phyloP scores from a whole-genome alignment of 53 echinoderm and acorn worm genomes.

The Antedon mediterranea region DNA sequence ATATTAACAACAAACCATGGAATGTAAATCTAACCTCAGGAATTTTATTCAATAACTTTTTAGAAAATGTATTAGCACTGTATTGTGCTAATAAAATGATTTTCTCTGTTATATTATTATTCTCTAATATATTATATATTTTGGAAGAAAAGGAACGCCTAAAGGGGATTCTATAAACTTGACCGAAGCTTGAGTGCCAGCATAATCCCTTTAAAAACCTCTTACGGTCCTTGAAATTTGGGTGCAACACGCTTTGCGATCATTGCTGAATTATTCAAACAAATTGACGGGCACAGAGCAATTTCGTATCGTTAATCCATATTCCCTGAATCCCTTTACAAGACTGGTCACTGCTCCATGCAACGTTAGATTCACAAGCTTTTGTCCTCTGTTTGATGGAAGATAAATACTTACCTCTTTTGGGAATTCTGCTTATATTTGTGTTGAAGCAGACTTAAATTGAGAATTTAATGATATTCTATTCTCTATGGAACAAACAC shows the following conservation, averaged over 20 bases:
- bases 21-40: too few species aligned
- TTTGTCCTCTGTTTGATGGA: neutral
- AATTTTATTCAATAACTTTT: too few species aligned
- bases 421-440: neutral
- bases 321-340: neutral
- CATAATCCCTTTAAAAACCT: neutral
- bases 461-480: slow-evolving; percentile 1
- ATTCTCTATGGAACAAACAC: neutral
- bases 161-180: neutral
- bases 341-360: neutral
- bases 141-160: neutral
- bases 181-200: neutral
- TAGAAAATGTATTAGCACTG: too few species aligned
- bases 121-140: neutral
- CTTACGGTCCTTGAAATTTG: neutral
- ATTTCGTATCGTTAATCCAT: neutral
- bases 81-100: too few species aligned
- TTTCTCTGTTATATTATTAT: neutral
- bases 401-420: neutral
- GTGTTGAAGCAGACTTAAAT: neutral
- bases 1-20: too few species aligned
- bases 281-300: neutral
- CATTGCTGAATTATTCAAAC: neutral
- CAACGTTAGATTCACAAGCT: neutral
- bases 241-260: neutral